Evolutionary conservation across 2,797 vertebrate species (phyloP).

Genomic region (Tokudaia muenninki): DNA sequence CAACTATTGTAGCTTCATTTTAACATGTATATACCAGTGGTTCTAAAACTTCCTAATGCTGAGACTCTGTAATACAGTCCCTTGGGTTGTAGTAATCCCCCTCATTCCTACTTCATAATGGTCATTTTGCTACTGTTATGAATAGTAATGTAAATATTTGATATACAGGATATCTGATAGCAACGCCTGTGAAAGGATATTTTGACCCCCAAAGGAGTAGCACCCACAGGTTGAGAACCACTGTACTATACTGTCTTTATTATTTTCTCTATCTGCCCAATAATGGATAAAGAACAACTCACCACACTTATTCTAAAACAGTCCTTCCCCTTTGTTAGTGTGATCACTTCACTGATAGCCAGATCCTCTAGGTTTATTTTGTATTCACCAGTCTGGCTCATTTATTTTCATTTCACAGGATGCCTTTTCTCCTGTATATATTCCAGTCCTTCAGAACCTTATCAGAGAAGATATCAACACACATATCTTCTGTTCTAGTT

Average conservation of each 20-base stretch:
- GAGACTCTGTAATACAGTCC: background rate
- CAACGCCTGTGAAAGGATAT: background rate
- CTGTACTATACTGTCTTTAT: background rate
- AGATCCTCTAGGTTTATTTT: background rate
- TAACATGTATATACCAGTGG: background rate
- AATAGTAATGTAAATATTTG: background rate
- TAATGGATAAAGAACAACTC: constrained; percentile 4
- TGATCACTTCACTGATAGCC: background rate
- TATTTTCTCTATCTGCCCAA: constrained; percentile 11
- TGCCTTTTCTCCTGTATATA: background rate
- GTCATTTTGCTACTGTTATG: background rate
- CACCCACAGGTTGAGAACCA: too few relatives aligned
- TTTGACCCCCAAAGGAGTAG: background rate
- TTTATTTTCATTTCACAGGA: background rate
- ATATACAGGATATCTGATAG: background rate
- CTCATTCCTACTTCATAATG: background rate
- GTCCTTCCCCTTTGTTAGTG: background rate
- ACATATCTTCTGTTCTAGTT: background rate
- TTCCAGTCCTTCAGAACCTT: background rate
- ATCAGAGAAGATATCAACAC: background rate
- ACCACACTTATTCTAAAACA: constrained; percentile 11
- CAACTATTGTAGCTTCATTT: constrained; percentile 18
- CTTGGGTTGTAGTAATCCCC: background rate
- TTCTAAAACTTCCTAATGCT: background rate
- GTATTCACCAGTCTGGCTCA: background rate